A percentile compares a stretch with the other conserved stretches of the same genome.
Evolutionary conservation across 2,113 vertebrate genomes (phyloP).

Genomic region (Macquaria ambigua): DNA sequence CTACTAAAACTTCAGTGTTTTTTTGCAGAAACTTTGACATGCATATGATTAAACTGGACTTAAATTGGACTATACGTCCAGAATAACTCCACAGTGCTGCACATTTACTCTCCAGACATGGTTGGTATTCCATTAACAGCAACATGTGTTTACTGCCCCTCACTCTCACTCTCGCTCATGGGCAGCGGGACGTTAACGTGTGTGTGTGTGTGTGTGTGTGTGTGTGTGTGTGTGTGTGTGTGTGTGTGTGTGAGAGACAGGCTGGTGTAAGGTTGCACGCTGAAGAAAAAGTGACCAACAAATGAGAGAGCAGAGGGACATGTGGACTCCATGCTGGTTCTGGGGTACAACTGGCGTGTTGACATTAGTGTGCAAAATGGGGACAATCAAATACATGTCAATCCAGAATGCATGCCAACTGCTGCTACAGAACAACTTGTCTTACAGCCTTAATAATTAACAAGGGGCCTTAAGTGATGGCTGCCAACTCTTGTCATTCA

Average conservation of each 20-base stretch:
- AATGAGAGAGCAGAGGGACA: not conserved
- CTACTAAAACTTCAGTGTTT: not conserved
- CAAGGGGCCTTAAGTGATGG: not conserved
- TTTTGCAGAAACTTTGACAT: not conserved
- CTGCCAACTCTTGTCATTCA: not conserved
- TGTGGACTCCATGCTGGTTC: not conserved
- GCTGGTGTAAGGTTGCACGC: slow-evolving; percentile 58
- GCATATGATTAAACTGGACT: not conserved
- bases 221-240: not conserved
- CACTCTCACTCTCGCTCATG: slow-evolving; percentile 46
- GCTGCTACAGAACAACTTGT: not conserved
- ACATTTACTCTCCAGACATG: slow-evolving; percentile 58
- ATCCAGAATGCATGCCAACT: not conserved
- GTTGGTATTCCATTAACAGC: slow-evolving; percentile 76
- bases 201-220: slow-evolving; percentile 21
- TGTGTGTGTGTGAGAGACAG: slow-evolving; percentile 8
- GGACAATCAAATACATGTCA: not conserved
- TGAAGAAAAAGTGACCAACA: slow-evolving; percentile 26
- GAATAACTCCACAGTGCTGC: slow-evolving; percentile 35
- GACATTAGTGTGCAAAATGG: not conserved
- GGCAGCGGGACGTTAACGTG: slow-evolving; percentile 24
- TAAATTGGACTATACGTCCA: slow-evolving; percentile 3
- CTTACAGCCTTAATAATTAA: not conserved
- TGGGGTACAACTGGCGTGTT: not conserved
- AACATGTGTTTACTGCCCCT: slow-evolving; percentile 66